Evolutionary conservation across 2,113 vertebrate genomes (phyloP), one percentile per base, ranked within the genome.

Genomic region (Polypterus bichir): DNA sequence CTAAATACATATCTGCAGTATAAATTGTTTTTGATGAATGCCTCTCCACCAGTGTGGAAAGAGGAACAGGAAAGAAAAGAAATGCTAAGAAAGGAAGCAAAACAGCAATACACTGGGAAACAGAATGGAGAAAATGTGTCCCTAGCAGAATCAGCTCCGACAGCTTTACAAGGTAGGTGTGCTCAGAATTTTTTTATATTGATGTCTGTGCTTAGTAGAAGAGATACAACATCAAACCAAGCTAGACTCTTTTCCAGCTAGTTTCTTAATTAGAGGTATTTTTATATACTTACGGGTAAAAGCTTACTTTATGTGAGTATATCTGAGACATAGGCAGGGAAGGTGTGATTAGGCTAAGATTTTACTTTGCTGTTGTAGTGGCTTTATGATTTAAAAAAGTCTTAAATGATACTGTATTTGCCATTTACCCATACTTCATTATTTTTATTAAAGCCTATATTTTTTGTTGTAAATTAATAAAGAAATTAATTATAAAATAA

Each of bases 11-110:
- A 76, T 60, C 66, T 77, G 49, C 68, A 68, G 46, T 81, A 76
- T 3, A 79, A 76, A 62, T n/a, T 62, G 59, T 78, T 87, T 67
- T 71, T 85, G 59, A 61, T 73, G 57, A 69, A 69, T 57, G 48
- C 81, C 48, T 74, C 77, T 54, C 79, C 83, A 6, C 71, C 73
- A 59, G 70, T 74, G 1, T 82, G 81, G 81, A 75, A 27, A 44
- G 47, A 77, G 64, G 46, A 68, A 1, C 58, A 74, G 49, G 74
- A 79, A 54, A 59, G 59, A 0, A 47, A 70, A 47, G 79, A 73
- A 64, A 73, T 46, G 47, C 0, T n/a, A 9, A 60, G 44, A 7
- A 48, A 6, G 0, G 45, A 66, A 54, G 44, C 8, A 5, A 27
- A n/a, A 66, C 59, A 59, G 47, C 59, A 57, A 49, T 60, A 69